Evolutionary conservation across 2,888 invertebrate genomes (phyloP).

Genomic region (Dicyrtomina minuta): DNA sequence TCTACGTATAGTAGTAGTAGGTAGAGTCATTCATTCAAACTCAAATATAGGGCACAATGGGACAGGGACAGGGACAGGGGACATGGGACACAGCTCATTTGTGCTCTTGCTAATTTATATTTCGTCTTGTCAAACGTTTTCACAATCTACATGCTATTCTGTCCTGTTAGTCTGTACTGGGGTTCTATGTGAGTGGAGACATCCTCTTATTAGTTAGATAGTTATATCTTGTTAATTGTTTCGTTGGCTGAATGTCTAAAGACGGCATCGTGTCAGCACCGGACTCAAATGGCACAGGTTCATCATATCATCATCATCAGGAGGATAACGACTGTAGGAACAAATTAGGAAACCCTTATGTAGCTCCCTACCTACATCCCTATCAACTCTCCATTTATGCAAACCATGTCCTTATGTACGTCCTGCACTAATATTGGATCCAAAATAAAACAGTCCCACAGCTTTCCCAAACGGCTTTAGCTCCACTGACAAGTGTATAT

Average conservation of each 20-base stretch:
- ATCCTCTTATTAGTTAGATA: no score
- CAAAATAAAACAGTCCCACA: no score
- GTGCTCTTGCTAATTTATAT: constrained; percentile 7
- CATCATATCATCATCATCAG: constrained; percentile 4
- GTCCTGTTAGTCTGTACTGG: no score
- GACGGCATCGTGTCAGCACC: no score
- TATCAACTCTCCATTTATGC: not conserved
- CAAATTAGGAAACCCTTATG: constrained; percentile 1
- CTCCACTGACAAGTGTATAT: no score
- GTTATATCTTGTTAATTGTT: not conserved
- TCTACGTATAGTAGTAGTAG: no score
- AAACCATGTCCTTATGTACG: no score
- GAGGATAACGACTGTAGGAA: not conserved
- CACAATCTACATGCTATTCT: no score
- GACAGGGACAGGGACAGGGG: not conserved
- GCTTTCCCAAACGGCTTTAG: no score
- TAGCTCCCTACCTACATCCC: not conserved
- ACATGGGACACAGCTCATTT: constrained; percentile 11
- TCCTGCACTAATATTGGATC: no score
- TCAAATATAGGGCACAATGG: constrained; percentile 19
- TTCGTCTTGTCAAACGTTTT: not conserved
- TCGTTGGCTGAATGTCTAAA: not conserved
- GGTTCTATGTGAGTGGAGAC: no score
- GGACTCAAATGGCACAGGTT: constrained; percentile 11
- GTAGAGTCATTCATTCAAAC: not conserved